These are phyloP conservation scores for Elmis aenea DNA, from an alignment of 2,888 invertebrate genomes.

Conservation along the genomic window DNA sequence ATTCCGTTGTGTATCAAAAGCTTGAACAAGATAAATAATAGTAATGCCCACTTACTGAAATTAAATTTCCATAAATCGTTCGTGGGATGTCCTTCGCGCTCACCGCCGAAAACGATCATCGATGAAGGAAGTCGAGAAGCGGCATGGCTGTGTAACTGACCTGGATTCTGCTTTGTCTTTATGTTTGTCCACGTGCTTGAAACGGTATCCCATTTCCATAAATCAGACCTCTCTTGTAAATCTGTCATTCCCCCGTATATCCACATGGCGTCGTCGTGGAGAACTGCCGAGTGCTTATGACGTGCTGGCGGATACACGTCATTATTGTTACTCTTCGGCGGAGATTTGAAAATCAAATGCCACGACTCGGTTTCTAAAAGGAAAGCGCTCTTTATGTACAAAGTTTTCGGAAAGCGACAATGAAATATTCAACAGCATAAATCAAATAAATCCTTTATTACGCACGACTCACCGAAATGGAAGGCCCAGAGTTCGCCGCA, in stretches of 20 bases:
- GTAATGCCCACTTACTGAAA: constrained; percentile 60
- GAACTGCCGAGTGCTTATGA: constrained; percentile 79
- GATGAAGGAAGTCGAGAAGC: constrained; percentile 72
- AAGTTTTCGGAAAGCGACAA: no score
- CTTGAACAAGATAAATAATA: constrained; percentile 5
- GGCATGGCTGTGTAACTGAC: constrained; percentile 71
- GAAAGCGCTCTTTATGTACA: no score
- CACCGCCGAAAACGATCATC: constrained; percentile 77
- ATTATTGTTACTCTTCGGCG: constrained; percentile 40
- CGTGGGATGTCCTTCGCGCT: constrained; percentile 62
- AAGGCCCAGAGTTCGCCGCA: constrained; percentile 83
- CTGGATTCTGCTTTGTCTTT: constrained; percentile 61
- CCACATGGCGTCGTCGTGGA: constrained; percentile 76
- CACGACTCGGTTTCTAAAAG: constrained; percentile 73
- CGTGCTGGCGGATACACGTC: constrained; percentile 60
- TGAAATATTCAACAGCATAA: no score
- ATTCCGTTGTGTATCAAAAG: no score
- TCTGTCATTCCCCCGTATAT: constrained; percentile 87
- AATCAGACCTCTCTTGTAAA: constrained; percentile 68
- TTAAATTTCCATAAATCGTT: constrained; percentile 81
- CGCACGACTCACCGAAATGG: constrained; percentile 72
- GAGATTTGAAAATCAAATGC: constrained; percentile 56
- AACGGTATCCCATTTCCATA: constrained; percentile 75
- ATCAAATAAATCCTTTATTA: no score
- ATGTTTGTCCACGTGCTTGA: constrained; percentile 60